phyloP scores from a whole-genome alignment of 2,888 invertebrate genomes.

The Amphipyra berbera region DNA sequence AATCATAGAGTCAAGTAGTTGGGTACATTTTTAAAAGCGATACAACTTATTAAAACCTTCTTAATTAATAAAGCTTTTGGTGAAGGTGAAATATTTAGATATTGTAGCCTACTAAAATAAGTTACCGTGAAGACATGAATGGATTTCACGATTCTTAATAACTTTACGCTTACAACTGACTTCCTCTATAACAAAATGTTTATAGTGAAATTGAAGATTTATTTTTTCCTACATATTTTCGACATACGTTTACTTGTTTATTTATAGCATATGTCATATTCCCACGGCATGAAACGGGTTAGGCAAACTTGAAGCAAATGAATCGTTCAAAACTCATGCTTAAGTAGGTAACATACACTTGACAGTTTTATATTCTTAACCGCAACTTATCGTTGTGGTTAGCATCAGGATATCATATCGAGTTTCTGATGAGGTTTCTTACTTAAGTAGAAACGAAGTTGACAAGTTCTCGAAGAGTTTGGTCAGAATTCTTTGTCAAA shows the following conservation, averaged over 20 bases:
- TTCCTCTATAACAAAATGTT: too few relatives aligned
- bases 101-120: too few relatives aligned
- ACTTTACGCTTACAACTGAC: too few relatives aligned
- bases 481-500: neutral
- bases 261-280: constrained; percentile 4
- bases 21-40: constrained; percentile 5
- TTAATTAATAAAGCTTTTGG: neutral
- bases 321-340: constrained; percentile 17
- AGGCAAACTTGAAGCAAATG: neutral
- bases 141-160: too few relatives aligned
- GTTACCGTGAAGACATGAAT: too few relatives aligned
- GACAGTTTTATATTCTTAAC: constrained; percentile 39
- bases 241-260: neutral
- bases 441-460: constrained; percentile 16
- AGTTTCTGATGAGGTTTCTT: constrained; percentile 24
- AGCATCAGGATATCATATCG: constrained; percentile 24
- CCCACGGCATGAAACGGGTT: constrained; percentile 21
- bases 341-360: constrained; percentile 24
- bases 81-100: neutral
- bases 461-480: constrained; percentile 20
- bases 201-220: too few relatives aligned
- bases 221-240: too few relatives aligned
- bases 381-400: constrained; percentile 33
- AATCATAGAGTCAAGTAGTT: constrained; percentile 34
- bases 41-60: neutral